Percentiles rank a stretch among this genome's conserved stretches.
phyloP scores from a whole-genome alignment of 1,140 invertebrate species.

The Pristionchus pacificus region DNA sequence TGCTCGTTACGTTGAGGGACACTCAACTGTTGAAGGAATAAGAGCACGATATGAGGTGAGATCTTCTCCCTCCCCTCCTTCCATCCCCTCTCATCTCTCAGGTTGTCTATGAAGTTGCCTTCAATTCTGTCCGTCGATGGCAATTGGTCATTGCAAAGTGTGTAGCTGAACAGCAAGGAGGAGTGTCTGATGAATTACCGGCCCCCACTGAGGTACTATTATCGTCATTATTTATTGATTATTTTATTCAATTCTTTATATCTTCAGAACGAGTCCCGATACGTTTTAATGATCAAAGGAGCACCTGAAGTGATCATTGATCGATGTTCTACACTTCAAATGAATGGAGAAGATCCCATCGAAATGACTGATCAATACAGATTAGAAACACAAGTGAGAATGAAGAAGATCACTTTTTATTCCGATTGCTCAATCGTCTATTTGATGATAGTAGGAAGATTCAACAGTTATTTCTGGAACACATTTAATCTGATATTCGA shows the following conservation, averaged over 20 bases:
- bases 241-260: too few species aligned
- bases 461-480: too few species aligned
- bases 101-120: constrained; percentile 53
- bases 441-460: too few species aligned
- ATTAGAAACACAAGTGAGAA: not conserved
- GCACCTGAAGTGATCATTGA: constrained; percentile 49
- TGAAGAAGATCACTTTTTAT: too few species aligned
- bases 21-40: constrained; percentile 50
- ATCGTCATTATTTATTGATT: not conserved
- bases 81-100: constrained; percentile 18
- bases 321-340: constrained; percentile 71
- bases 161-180: constrained; percentile 20
- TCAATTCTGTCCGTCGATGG: constrained; percentile 54
- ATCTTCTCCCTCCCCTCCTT: too few species aligned
- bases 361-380: not conserved
- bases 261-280: constrained; percentile 35
- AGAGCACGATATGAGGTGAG: constrained; percentile 39
- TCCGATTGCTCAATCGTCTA: too few species aligned
- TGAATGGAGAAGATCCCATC: constrained; percentile 72
- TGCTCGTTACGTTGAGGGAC: constrained; percentile 50
- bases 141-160: constrained; percentile 49
- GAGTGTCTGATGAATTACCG: constrained; percentile 8
- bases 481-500: too few species aligned
- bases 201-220: constrained; percentile 6
- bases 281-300: constrained; percentile 54